Conservation (phyloP, 2,113 vertebrate species). For the Pomatostomus ruficeps region DNA sequence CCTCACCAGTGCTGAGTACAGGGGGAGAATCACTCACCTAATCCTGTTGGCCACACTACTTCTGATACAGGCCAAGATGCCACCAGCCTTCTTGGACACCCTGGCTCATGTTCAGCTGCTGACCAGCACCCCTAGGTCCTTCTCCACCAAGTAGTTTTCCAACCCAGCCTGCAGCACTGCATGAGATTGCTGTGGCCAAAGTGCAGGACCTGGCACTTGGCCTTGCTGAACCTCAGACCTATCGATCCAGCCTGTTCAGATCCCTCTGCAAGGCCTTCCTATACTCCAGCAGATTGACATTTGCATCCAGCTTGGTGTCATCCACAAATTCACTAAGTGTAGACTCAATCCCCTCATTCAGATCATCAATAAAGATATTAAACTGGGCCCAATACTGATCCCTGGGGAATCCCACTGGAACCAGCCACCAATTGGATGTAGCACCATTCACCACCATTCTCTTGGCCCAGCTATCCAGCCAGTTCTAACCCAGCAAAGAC, state of each 20-base stretch:
- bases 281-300: not conserved
- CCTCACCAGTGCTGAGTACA: not conserved
- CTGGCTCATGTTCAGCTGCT: not conserved
- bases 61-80: not conserved
- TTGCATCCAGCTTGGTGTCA: not conserved
- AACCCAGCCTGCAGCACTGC: rapidly evolving
- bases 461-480: not conserved
- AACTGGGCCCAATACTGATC: not conserved
- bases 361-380: not conserved
- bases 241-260: not conserved
- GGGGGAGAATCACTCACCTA: not conserved
- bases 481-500: not conserved
- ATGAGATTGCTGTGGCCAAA: not conserved
- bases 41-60: not conserved
- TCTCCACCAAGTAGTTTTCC: not conserved
- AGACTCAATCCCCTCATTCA: not conserved
- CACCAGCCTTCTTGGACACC: not conserved
- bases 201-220: not conserved
- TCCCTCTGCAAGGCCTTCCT: not conserved
- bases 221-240: not conserved
- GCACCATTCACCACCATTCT: rapidly evolving
- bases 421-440: not conserved
- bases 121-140: not conserved
- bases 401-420: not conserved
- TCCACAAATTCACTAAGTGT: not conserved